A percentile compares a stretch with the other conserved stretches of the same genome.
Evolutionary conservation across 2,797 vertebrate species (phyloP).

Genomic region (Lagodon rhomboides): DNA sequence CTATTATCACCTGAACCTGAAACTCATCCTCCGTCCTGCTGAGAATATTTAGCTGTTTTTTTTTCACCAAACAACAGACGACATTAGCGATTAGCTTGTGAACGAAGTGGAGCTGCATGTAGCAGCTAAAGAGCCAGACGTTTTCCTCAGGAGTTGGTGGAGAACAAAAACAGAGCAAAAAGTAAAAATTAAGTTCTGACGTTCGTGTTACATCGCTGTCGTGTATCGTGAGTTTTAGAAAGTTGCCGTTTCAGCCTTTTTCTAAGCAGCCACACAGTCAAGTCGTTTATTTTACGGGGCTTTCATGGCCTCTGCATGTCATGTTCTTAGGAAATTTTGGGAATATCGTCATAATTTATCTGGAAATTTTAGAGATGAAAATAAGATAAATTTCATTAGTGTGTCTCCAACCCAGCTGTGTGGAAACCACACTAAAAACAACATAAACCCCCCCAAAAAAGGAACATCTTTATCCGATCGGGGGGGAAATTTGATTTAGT

Average conservation of each 20-base stretch:
- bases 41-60: background rate
- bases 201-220: no score
- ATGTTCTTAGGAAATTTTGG: background rate
- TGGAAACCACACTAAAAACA: conserved; percentile 26
- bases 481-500: background rate
- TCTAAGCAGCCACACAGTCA: background rate
- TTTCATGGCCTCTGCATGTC: background rate
- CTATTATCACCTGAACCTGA: no score
- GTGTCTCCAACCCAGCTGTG: background rate
- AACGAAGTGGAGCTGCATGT: no score
- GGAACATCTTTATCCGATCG: conserved; percentile 15
- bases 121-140: no score
- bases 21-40: no score
- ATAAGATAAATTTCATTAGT: background rate
- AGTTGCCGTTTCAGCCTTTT: background rate
- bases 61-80: background rate
- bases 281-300: background rate
- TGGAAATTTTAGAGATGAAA: conserved; percentile 12
- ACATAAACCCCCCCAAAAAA: background rate
- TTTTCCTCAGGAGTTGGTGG: background rate
- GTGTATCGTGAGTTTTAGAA: background rate
- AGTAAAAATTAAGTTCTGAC: background rate
- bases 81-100: background rate
- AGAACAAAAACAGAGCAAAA: background rate
- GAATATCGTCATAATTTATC: background rate